These are phyloP conservation scores for Liodrosophila aerea DNA, from an alignment of 2,888 invertebrate genomes.

Conservation along the genomic window DNA sequence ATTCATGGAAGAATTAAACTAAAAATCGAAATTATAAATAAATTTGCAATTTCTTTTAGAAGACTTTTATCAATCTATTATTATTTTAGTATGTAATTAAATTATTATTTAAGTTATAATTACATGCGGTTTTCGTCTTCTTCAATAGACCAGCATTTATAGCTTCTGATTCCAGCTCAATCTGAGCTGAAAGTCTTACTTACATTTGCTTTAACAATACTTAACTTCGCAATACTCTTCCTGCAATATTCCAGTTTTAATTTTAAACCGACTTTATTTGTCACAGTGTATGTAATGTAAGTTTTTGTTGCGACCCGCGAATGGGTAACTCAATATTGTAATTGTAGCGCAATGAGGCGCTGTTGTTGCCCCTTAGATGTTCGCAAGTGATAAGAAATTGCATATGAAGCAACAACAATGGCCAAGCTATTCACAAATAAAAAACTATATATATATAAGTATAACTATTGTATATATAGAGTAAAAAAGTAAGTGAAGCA, in stretches of 20 bases:
- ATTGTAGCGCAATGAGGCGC: slow-evolving; percentile 81
- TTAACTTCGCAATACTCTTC: too few relatives aligned
- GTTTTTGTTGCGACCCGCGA: slow-evolving; percentile 56
- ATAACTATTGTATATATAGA: background rate
- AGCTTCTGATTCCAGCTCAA: too few relatives aligned
- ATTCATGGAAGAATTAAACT: too few relatives aligned
- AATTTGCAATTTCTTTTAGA: too few relatives aligned
- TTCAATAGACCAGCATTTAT: too few relatives aligned
- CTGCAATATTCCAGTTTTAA: slow-evolving; percentile 1
- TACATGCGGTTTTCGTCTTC: too few relatives aligned
- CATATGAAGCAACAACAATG: slow-evolving; percentile 74
- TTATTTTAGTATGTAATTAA: too few relatives aligned
- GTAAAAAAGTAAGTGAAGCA: background rate
- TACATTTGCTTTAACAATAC: too few relatives aligned
- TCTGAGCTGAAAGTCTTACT: too few relatives aligned
- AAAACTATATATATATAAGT: slow-evolving; percentile 23
- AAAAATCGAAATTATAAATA: too few relatives aligned
- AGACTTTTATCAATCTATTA: too few relatives aligned
- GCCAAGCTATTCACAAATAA: slow-evolving; percentile 40
- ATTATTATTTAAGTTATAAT: too few relatives aligned
- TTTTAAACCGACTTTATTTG: slow-evolving; percentile 1
- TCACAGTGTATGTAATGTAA: slow-evolving; percentile 54
- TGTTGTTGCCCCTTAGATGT: slow-evolving; percentile 74
- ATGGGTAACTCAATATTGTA: slow-evolving; percentile 80
- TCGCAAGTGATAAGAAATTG: slow-evolving; percentile 80